Percentiles rank a stretch among this genome's conserved stretches.
These are phyloP conservation scores for Palloptera scutellata DNA, from an alignment of 2,888 invertebrate species.

Conservation along the genomic window DNA sequence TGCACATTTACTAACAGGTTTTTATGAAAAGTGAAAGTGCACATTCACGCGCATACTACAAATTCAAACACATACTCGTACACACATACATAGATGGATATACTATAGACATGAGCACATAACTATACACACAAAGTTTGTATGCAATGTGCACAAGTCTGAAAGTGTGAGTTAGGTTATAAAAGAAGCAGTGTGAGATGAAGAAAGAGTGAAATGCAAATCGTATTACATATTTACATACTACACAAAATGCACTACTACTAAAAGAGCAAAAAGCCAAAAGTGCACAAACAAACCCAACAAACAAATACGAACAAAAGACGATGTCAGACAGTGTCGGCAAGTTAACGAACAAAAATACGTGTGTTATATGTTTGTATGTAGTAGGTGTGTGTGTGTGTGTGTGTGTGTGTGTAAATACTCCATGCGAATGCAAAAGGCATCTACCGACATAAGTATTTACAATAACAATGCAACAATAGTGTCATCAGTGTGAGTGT, in stretches of 20 bases:
- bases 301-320: not conserved
- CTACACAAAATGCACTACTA: conserved; percentile 29
- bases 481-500: too few relatives aligned
- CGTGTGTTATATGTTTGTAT: not conserved
- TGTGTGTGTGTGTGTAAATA: not conserved
- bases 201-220: too few relatives aligned
- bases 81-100: conserved; percentile 15
- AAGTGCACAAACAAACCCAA: conserved; percentile 19
- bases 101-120: not conserved
- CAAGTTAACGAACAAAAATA: not conserved
- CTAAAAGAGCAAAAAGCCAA: conserved; percentile 39
- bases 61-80: conserved; percentile 19
- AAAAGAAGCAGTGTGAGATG: too few relatives aligned
- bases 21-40: conserved; percentile 54
- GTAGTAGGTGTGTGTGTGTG: not conserved
- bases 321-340: not conserved
- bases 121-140: too few relatives aligned
- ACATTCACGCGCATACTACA: conserved; percentile 34
- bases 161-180: too few relatives aligned
- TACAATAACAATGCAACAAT: too few relatives aligned
- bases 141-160: conserved; percentile 24
- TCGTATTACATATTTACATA: too few relatives aligned
- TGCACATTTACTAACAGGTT: conserved; percentile 17
- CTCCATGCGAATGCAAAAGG: too few relatives aligned
- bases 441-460: too few relatives aligned